A percentile compares a stretch with the other conserved stretches of the same genome.
Evolutionary conservation across 2,888 invertebrate species (phyloP).

Genomic region (Philonicus albiceps): DNA sequence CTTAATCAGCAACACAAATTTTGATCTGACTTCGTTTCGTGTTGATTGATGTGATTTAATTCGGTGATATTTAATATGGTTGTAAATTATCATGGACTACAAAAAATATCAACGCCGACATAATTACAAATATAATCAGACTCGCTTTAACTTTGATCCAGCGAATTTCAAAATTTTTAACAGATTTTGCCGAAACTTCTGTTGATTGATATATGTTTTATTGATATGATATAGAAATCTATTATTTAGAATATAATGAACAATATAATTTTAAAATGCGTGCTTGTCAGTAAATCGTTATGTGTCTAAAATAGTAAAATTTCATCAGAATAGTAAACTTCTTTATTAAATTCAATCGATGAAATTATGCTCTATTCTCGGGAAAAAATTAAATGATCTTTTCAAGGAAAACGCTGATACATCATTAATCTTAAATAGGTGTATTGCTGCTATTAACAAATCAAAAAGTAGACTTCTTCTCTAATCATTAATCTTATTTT

Average conservation of each 20-base stretch:
- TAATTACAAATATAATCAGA: neutral
- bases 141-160: neutral
- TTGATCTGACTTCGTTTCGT: neutral
- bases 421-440: neutral
- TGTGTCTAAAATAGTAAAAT: neutral
- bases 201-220: no score
- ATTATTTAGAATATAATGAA: no score
- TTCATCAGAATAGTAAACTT: no score
- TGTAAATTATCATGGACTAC: neutral
- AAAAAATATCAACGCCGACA: neutral
- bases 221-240: no score
- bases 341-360: no score
- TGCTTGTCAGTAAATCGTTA: neutral
- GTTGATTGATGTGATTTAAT: constrained; percentile 35
- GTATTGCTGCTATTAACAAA: neutral
- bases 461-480: neutral
- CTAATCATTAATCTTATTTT: neutral
- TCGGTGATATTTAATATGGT: neutral
- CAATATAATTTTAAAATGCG: neutral
- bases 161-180: neutral
- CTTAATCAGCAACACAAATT: neutral
- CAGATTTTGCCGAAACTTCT: neutral
- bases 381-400: no score
- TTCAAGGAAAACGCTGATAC: no score
- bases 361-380: no score